These are phyloP conservation scores for Rhamphomyia laevipes DNA, from an alignment of 2,888 invertebrate species.

Conservation along the genomic window DNA sequence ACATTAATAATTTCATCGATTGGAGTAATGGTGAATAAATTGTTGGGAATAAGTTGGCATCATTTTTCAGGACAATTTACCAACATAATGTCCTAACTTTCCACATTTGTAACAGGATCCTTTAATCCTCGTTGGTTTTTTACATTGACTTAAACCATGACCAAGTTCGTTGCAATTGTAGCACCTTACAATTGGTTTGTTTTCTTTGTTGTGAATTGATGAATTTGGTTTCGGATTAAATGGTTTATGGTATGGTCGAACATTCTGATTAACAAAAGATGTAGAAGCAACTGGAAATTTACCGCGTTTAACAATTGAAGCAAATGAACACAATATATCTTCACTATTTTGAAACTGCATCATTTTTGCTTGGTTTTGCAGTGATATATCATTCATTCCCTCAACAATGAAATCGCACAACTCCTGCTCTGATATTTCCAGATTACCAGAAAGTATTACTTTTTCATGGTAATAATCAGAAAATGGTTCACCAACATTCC, in stretches of 20 bases:
- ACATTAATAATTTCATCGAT: not conserved
- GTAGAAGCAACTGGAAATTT: not conserved
- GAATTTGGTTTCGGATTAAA: not conserved
- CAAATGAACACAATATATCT: no score
- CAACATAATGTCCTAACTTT: not conserved
- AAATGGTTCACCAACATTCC: no score
- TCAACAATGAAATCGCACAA: no score
- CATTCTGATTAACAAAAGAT: not conserved
- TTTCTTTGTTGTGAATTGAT: not conserved
- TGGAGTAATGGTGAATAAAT: not conserved
- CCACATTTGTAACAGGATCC: not conserved
- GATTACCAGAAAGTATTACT: no score
- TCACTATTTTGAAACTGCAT: no score
- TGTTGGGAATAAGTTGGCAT: not conserved
- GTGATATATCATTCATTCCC: no score
- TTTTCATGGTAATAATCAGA: no score
- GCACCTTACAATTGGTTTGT: not conserved
- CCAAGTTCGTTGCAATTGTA: not conserved
- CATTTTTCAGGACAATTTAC: not conserved
- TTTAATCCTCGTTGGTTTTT: not conserved
- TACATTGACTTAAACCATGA: not conserved
- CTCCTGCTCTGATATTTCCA: no score
- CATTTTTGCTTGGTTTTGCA: no score
- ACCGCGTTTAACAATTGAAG: no score
- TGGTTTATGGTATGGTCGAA: not conserved